Evolutionary conservation across 2,113 vertebrate genomes (phyloP).

Genomic region (Setophaga petechia): DNA sequence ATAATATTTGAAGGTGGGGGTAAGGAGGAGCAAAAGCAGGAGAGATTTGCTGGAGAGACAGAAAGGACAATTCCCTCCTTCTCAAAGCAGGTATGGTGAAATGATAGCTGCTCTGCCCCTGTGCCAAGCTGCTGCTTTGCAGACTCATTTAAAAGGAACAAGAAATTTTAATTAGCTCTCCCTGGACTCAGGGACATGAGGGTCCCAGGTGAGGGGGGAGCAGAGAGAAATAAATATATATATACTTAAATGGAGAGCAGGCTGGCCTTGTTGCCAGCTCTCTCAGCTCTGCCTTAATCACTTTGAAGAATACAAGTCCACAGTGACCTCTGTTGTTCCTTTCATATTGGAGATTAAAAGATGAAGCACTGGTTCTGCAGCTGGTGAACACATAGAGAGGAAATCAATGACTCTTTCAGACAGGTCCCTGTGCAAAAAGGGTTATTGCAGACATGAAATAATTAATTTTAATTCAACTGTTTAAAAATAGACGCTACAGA

Average conservation of each 20-base stretch:
- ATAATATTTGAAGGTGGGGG: neutral
- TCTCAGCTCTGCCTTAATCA: neutral
- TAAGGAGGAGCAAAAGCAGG: neutral
- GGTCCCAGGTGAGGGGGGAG: neutral
- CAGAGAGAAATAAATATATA: slow-evolving; percentile 33
- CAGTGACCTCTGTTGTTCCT: slow-evolving; percentile 61
- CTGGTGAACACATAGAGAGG: neutral
- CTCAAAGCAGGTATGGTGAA: neutral
- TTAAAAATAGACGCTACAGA: neutral
- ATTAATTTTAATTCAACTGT: slow-evolving; percentile 1
- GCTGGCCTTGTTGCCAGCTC: neutral
- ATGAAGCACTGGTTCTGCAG: neutral
- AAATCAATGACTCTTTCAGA: slow-evolving; percentile 33
- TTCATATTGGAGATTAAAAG: slow-evolving; percentile 49
- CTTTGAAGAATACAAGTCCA: slow-evolving; percentile 37
- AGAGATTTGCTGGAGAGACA: neutral
- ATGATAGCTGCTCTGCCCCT: neutral
- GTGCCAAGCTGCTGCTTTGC: neutral
- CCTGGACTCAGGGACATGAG: neutral
- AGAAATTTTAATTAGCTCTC: slow-evolving; percentile 57
- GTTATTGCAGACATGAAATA: neutral
- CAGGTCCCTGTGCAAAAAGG: neutral
- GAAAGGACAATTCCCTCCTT: neutral
- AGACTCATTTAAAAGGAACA: slow-evolving; percentile 2
- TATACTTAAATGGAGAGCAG: slow-evolving; percentile 24